Conservation (phyloP, 2,113 vertebrate genomes). For the Malaclemys terrapin region DNA sequence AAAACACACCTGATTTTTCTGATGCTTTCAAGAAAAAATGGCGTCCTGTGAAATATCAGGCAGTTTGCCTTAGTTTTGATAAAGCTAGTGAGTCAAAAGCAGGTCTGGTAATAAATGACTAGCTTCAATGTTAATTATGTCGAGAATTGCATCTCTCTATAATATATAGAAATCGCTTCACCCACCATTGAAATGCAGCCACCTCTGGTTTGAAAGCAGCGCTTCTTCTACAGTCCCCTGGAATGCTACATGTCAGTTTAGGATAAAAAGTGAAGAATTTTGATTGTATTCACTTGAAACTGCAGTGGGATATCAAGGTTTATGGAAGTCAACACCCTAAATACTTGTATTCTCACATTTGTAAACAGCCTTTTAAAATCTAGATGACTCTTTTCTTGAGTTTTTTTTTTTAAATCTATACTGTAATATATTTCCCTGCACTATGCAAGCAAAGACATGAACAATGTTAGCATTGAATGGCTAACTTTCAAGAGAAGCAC, state of each 20-base stretch:
- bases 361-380: not conserved
- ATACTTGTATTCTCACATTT: not conserved
- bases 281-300: not conserved
- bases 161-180: not conserved
- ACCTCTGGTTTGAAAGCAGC: not conserved
- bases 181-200: not conserved
- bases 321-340: not conserved
- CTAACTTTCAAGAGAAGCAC: not conserved
- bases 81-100: not conserved
- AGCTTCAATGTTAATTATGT: not conserved
- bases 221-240: accelerated
- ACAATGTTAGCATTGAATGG: not conserved
- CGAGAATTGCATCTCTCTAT: not conserved
- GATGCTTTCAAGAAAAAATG: not conserved
- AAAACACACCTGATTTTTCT: not conserved
- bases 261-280: not conserved
- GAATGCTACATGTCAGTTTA: not conserved
- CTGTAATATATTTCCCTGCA: not conserved
- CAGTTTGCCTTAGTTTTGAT: not conserved
- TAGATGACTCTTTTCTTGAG: not conserved
- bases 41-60: not conserved
- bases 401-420: not conserved
- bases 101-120: not conserved
- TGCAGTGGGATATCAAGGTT: not conserved
- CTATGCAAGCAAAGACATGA: not conserved